Evolutionary conservation across 2,888 invertebrate genomes (phyloP).

Genomic region (Polietes domitor): DNA sequence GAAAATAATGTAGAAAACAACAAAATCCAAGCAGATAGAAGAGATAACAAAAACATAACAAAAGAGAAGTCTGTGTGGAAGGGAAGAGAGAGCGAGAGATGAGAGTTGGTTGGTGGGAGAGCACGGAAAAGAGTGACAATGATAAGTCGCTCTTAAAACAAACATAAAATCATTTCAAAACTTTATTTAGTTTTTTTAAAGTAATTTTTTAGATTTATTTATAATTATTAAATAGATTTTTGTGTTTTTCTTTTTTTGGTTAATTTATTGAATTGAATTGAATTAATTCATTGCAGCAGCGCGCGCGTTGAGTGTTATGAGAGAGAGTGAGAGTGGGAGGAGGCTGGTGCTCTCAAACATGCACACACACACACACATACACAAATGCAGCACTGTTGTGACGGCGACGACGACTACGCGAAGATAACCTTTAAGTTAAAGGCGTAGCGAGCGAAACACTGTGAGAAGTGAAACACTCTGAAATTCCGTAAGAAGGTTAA

Average conservation of each 20-base stretch:
- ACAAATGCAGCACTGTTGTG: background rate
- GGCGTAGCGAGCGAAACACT: conserved; percentile 62
- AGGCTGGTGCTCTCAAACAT: background rate
- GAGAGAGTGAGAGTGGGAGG: conserved; percentile 27
- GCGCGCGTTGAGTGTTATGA: background rate
- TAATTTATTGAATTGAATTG: background rate
- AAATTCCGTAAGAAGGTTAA: conserved; percentile 65
- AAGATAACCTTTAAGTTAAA: conserved; percentile 67
- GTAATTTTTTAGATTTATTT: conserved; percentile 12
- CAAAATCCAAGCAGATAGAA: conserved; percentile 12
- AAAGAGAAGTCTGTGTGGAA: background rate
- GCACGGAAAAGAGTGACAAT: background rate
- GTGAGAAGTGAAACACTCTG: conserved; percentile 56
- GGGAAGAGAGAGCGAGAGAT: background rate
- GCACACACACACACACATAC: background rate
- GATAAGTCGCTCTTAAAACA: background rate
- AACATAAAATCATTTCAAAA: background rate
- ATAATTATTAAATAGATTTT: background rate
- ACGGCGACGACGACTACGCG: conserved; percentile 17
- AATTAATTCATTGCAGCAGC: background rate
- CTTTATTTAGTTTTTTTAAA: conserved; percentile 6
- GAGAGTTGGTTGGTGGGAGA: background rate
- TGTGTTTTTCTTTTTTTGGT: conserved; percentile 3
- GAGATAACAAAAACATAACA: conserved; percentile 4
- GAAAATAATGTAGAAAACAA: conserved; percentile 35